A percentile compares a stretch with the other conserved stretches of the same genome.
Conservation (phyloP, 1,140 invertebrate species). For the Nomia melanderi region DNA sequence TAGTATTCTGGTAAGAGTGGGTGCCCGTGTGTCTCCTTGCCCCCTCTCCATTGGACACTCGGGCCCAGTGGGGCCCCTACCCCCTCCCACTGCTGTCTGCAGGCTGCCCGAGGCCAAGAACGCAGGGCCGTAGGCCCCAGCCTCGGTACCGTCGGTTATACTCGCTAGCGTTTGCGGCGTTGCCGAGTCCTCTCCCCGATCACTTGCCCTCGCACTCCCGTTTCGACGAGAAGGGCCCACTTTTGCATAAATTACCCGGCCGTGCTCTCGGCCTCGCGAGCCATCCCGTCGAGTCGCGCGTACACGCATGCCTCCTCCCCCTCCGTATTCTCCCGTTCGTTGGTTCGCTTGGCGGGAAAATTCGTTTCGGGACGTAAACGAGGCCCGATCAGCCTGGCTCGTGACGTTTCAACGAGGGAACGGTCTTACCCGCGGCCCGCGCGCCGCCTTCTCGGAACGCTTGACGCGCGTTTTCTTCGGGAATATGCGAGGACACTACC, state of each 20-base stretch:
- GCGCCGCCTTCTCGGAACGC: conserved; percentile 6
- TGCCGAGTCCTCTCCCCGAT: conserved; percentile 55
- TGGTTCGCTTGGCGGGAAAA: conserved; percentile 26
- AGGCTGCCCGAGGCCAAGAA: conserved; percentile 67
- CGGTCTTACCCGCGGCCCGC: neutral
- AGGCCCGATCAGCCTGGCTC: neutral
- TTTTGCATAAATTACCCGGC: conserved; percentile 54
- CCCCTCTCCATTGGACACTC: conserved; percentile 32
- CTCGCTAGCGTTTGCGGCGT: conserved; percentile 50
- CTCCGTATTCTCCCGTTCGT: no score
- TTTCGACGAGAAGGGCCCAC: conserved; percentile 35
- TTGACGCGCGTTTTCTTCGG: conserved; percentile 21
- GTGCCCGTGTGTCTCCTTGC: conserved; percentile 61
- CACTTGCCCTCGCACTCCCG: conserved; percentile 40
- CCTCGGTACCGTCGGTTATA: conserved; percentile 51
- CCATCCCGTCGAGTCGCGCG: conserved; percentile 4
- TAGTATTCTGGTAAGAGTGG: conserved; percentile 47
- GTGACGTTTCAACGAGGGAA: neutral
- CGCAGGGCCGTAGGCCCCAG: conserved; percentile 64
- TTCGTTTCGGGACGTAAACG: conserved; percentile 16
- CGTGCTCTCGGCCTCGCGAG: conserved; percentile 1
- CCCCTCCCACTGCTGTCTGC: conserved; percentile 4
- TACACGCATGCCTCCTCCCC: neutral
- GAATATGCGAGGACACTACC: neutral
- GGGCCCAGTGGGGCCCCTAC: conserved; percentile 46